A percentile compares a stretch with the other conserved stretches of the same genome.
phyloP scores from a whole-genome alignment of 2,797 vertebrate genomes.

The Falco novaeseelandiae region DNA sequence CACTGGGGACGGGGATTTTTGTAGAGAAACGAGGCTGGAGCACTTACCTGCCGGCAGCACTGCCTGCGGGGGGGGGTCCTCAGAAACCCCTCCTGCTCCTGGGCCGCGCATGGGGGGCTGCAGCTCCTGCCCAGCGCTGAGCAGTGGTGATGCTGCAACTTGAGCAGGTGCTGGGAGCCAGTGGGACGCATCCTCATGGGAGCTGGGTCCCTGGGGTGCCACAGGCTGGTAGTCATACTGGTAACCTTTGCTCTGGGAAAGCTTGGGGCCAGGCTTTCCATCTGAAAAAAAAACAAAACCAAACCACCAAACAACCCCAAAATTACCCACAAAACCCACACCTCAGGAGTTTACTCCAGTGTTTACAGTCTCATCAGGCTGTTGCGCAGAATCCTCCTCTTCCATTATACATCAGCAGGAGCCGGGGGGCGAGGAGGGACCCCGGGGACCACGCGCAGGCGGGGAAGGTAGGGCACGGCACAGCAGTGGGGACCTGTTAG shows the following conservation, averaged over 20 bases:
- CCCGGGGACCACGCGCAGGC: fast-evolving
- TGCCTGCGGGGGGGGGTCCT: background rate
- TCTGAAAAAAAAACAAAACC: background rate
- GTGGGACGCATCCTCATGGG: background rate
- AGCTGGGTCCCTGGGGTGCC: background rate
- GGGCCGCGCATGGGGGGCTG: fast-evolving
- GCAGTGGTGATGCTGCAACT: background rate
- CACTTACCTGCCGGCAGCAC: background rate
- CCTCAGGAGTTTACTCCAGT: background rate
- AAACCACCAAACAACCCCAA: too few relatives aligned
- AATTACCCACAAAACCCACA: background rate
- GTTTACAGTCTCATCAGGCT: background rate
- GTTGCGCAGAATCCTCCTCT: background rate
- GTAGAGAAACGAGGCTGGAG: background rate
- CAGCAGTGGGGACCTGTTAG: background rate
- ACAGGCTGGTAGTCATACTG: background rate
- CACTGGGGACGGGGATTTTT: background rate
- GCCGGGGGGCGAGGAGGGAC: background rate
- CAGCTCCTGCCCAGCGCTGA: slow-evolving; percentile 10
- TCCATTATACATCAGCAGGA: background rate
- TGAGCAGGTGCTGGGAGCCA: background rate
- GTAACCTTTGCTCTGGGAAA: background rate
- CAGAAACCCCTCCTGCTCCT: background rate
- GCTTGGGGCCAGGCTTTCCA: background rate
- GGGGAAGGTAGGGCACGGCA: background rate